Base-by-base conservation (phyloP, 30 jellyfish, hydroid and myxozoan genomes). In the Cassiopea andromeda region DNA sequence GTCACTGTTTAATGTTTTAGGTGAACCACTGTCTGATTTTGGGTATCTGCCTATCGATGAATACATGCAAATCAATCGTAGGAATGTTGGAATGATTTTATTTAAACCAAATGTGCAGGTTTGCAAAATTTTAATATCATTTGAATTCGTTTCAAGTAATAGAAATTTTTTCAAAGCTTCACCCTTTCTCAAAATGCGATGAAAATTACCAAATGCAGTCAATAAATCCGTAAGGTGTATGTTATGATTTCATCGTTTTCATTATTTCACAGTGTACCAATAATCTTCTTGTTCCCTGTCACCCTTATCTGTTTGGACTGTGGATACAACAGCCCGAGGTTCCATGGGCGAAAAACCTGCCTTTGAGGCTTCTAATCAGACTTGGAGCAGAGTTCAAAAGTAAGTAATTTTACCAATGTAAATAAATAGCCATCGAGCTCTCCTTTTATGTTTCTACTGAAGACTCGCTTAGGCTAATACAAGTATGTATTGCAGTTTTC, bases 311-410 rank as follows among this genome's bases (percentile, higher is more conserved):
- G 70, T 90, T 95, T 87, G 99, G 98, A 46, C 46, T 91, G 16
- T 91, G 92, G 89, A 75, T 95, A 8, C 93, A 91, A 3, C 85
- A 81, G 70, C 49, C 93, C 10, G 99, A 95, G 83, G 71, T 91
- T 49, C 98, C 98, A 1, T 95, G 99, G 99, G 99, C 98, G 27
- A 95, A 91, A 73, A 91, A 91, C 74, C 90, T 91, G 48, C 99
- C 99, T 1, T 69, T 95, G 83, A 81, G 99, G 19, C 93, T 95
- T 84, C 84, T 95, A 1, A 54, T 95, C 43, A 68, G 99, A 87
- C 92, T 90, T 60, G 98, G 99, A 16, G 98, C 97, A 1, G 99
- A 95, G 75, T 95, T 82, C 67, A 87, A 91, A 95, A 60, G 99
- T 95, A 84, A 69, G 94, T 57, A 14, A 50, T 50, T 50, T 50